These are phyloP conservation scores for Rhogogaster chlorosoma DNA, from an alignment of 2,888 invertebrate species.

Conservation along the genomic window DNA sequence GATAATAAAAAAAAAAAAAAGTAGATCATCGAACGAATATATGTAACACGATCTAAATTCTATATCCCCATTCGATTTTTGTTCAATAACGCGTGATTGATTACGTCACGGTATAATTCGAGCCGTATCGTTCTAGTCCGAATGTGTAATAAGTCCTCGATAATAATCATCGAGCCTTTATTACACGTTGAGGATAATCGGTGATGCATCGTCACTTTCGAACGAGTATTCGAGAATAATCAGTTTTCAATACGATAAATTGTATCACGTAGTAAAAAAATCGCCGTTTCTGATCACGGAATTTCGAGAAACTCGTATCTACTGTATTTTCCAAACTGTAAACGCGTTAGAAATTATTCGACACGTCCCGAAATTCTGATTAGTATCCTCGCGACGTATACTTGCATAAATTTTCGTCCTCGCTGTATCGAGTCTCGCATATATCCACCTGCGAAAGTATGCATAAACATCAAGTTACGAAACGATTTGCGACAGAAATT, in stretches of 20 bases:
- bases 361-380: background rate
- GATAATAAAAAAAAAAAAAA: background rate
- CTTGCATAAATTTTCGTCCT: background rate
- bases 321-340: background rate
- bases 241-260: background rate
- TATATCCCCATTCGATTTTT: background rate
- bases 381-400: background rate
- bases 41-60: background rate
- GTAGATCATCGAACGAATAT: background rate
- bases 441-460: background rate
- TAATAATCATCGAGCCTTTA: background rate
- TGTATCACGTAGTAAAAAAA: background rate
- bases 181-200: background rate
- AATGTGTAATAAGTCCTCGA: background rate
- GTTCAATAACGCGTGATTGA: background rate
- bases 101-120: background rate
- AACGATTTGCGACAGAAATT: background rate
- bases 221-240: background rate
- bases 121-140: background rate
- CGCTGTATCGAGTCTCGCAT: slow-evolving; percentile 20
- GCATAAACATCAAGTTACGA: background rate
- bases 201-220: background rate
- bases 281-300: background rate
- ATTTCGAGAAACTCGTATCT: background rate
- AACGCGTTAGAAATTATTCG: background rate